A percentile compares a stretch with the other conserved stretches of the same genome.
Evolutionary conservation across 2,888 invertebrate genomes (phyloP).

Genomic region (Lissocephala sabroskyi): DNA sequence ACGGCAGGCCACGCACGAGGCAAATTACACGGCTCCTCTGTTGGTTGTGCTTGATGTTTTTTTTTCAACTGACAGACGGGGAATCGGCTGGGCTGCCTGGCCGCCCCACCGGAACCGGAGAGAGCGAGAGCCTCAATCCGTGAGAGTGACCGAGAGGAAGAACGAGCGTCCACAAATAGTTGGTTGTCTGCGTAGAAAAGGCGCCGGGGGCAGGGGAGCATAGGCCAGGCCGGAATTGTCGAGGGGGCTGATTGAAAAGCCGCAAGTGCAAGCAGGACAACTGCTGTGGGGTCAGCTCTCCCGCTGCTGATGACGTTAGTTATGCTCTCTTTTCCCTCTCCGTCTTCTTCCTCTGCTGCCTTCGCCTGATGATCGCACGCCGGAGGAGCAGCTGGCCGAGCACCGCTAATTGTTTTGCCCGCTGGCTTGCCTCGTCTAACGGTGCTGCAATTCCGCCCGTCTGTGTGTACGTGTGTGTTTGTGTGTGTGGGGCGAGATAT

Average conservation of each 20-base stretch:
- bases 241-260: background rate
- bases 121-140: slow-evolving; percentile 8
- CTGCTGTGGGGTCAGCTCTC: background rate
- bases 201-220: too few species aligned
- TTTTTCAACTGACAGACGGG: background rate
- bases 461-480: too few species aligned
- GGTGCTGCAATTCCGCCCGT: slow-evolving; percentile 4
- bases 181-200: slow-evolving; percentile 1
- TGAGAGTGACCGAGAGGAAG: too few species aligned
- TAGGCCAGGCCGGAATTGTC: too few species aligned
- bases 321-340: background rate
- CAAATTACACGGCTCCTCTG: slow-evolving; percentile 62
- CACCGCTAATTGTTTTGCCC: too few species aligned
- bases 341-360: too few species aligned
- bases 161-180: slow-evolving; percentile 2
- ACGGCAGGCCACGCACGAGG: slow-evolving; percentile 57
- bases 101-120: slow-evolving; percentile 42
- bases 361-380: too few species aligned
- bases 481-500: slow-evolving; percentile 26
- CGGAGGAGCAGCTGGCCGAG: too few species aligned
- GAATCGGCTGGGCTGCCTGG: slow-evolving; percentile 41
- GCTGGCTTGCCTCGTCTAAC: too few species aligned
- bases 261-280: slow-evolving; percentile 19
- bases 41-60: too few species aligned
- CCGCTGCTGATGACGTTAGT: slow-evolving; percentile 2